Base-by-base conservation (phyloP, 2,888 invertebrate genomes). In the Argyra leucocephala region DNA sequence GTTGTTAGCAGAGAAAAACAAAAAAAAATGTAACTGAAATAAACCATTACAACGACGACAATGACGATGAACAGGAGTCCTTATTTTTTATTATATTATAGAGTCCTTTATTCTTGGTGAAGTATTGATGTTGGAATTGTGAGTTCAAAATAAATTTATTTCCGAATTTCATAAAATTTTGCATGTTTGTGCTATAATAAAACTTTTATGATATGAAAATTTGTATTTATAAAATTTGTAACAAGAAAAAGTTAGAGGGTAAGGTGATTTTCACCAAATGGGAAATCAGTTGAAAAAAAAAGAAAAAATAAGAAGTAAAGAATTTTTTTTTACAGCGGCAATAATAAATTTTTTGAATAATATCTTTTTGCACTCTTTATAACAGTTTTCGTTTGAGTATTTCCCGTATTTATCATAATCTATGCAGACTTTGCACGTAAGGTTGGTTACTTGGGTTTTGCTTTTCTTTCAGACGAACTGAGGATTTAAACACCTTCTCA, bases 1-100 rank as follows among this genome's bases (percentile, higher is more conserved):
- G 31, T 31, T 31, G 7, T 26, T 31, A 10, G 1, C 12, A 48
- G 48, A 12, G 5, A 48, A 48, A 7, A 10, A 10, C 5, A 31
- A 31, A 48, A 37, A 15, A 37, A 37, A 48, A 48, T 18, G 9
- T 48, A 48, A 48, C 12, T 48, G 18, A 48, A 48, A 48, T 48
- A 48, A 48, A 48, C 48, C 48, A 48, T n/a, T n/a, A n/a, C 48
- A n/a, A n/a, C 48, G 48, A 48, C 48, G 48, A 48, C n/a, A n/a
- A n/a, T 18, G 15, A n/a, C 48, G 48, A 48, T 18, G 48, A 48
- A 15, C 48, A 48, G 5, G 1, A 18, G 15, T 48, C 15, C 48
- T n/a, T 48, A 2, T 18, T 15, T 15, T 48, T 18, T 48, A 5
- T 48, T 48, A 48, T 48, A 18, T 9, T 48, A n/a, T 48, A 18